Evolutionary conservation across 2,797 vertebrate species (phyloP).

Genomic region (Notolepis coatsorum): DNA sequence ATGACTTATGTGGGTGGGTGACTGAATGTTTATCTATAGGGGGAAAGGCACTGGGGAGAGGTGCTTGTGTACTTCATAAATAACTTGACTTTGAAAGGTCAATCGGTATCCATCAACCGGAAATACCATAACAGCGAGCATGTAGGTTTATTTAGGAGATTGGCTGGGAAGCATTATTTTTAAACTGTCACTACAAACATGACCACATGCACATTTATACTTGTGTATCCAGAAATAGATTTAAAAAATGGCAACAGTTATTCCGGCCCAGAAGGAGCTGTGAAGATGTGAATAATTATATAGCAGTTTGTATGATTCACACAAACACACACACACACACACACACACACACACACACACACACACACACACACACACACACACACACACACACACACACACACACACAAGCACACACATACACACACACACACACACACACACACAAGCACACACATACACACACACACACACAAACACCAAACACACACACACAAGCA

Average conservation of each 20-base stretch:
- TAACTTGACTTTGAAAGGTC: constrained; percentile 74
- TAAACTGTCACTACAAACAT: constrained; percentile 3
- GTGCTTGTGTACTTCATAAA: constrained; percentile 55
- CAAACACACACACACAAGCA: too few species aligned
- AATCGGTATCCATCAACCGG: constrained; percentile 59
- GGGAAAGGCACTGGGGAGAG: constrained; percentile 9
- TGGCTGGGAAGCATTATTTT: constrained; percentile 14
- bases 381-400: too few species aligned
- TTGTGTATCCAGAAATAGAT: too few species aligned
- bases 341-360: neutral
- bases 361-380: neutral
- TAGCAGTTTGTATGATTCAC: too few species aligned
- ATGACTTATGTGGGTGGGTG: constrained; percentile 43
- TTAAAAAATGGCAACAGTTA: too few species aligned
- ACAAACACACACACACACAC: neutral
- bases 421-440: neutral
- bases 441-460: too few species aligned
- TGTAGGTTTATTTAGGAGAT: constrained; percentile 5
- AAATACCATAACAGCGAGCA: constrained; percentile 17
- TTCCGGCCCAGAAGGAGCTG: too few species aligned
- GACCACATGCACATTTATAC: neutral
- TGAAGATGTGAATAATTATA: too few species aligned
- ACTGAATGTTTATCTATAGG: constrained; percentile 23
- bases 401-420: too few species aligned
- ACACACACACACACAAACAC: too few species aligned